Percentiles rank a stretch among this genome's conserved stretches.
Evolutionary conservation across 2,797 vertebrate species (phyloP).

Genomic region (Sebastes hubbsi): DNA sequence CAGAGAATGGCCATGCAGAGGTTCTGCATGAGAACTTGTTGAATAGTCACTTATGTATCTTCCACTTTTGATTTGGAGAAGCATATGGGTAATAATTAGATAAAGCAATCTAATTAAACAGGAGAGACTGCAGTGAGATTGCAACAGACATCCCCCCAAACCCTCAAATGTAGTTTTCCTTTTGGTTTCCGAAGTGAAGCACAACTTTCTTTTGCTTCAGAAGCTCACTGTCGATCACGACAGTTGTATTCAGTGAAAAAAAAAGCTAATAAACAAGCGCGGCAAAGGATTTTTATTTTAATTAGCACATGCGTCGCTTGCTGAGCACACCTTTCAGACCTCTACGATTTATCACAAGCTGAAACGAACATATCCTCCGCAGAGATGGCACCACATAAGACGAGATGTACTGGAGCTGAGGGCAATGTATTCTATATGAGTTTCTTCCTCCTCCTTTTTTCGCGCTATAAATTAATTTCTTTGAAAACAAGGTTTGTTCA

Average conservation of each 20-base stretch:
- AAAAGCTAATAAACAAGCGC: neutral
- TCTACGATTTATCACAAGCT: neutral
- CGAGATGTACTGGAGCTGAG: constrained; percentile 8
- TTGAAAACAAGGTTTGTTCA: constrained; percentile 57
- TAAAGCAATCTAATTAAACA: constrained; percentile 27
- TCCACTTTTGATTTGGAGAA: neutral
- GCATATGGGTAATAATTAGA: neutral
- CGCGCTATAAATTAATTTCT: constrained; percentile 46
- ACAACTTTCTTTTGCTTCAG: neutral
- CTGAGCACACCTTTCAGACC: neutral
- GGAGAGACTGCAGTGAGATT: neutral
- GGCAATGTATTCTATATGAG: constrained; percentile 13
- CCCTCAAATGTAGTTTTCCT: neutral
- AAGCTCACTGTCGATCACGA: neutral
- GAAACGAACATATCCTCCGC: neutral
- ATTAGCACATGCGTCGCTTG: neutral
- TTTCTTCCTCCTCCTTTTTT: constrained; percentile 18
- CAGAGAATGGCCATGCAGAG: neutral
- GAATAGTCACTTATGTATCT: neutral
- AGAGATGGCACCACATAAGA: neutral
- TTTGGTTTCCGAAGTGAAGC: neutral
- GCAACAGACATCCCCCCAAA: neutral
- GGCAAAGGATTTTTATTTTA: neutral
- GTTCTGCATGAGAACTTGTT: neutral
- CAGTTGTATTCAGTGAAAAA: neutral